These are phyloP conservation scores for Caerostris extrusa DNA, from an alignment of 1,140 invertebrate genomes.

Conservation along the genomic window DNA sequence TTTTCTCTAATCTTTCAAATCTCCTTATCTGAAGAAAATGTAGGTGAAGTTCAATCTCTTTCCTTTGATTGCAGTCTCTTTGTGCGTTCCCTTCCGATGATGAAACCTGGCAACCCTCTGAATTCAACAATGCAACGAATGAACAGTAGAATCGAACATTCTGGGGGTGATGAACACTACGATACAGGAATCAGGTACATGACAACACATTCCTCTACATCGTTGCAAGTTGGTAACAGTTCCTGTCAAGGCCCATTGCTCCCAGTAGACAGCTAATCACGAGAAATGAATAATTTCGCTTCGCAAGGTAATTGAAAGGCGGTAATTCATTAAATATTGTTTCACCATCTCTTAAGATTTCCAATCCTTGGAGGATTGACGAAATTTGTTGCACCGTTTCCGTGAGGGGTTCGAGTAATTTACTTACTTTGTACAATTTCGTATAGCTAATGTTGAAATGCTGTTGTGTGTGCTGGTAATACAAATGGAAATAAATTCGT, in stretches of 20 bases:
- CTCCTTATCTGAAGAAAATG: conserved; percentile 61
- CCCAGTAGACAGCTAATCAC: conserved; percentile 51
- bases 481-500: not conserved
- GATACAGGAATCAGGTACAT: conserved; percentile 77
- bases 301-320: conserved; percentile 24
- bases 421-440: not conserved
- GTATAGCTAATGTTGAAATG: not conserved
- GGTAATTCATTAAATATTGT: conserved; percentile 60
- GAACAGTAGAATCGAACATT: conserved; percentile 54
- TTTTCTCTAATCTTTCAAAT: conserved; percentile 47
- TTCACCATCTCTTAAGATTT: conserved; percentile 10
- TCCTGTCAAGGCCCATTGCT: not conserved
- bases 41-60: conserved; percentile 61
- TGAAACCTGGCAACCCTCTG: conserved; percentile 59
- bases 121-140: conserved; percentile 63
- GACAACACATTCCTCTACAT: conserved; percentile 69
- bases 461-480: no score
- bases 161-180: conserved; percentile 43
- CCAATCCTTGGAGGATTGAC: not conserved
- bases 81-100: conserved; percentile 39
- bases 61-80: conserved; percentile 35
- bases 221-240: conserved; percentile 41
- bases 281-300: conserved; percentile 57
- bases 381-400: not conserved
- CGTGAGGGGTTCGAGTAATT: not conserved